A percentile compares a stretch with the other conserved stretches of the same genome.
Conservation (phyloP, 2,113 vertebrate genomes). For the Trogon surrucura region DNA sequence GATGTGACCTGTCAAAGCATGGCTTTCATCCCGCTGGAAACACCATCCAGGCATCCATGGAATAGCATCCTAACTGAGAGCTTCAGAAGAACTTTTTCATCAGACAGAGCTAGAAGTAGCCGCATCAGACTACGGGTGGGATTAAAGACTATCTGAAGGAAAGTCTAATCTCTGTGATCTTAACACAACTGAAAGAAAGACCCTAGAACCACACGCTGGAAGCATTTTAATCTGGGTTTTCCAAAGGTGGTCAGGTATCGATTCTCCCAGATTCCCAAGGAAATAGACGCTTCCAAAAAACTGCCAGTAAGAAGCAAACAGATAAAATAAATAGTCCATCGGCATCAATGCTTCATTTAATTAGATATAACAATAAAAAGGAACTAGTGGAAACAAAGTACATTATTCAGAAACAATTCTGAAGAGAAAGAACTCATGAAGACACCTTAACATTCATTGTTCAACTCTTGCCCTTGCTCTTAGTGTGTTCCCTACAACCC, state of each 20-base stretch:
- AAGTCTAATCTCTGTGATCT: not conserved
- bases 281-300: not conserved
- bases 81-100: not conserved
- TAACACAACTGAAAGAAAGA: not conserved
- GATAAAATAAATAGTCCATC: not conserved
- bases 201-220: not conserved
- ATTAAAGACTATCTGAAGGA: not conserved
- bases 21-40: not conserved
- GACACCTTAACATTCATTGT: not conserved
- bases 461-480: not conserved
- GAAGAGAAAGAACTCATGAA: not conserved
- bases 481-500: fast-evolving
- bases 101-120: not conserved
- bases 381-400: not conserved
- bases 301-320: not conserved
- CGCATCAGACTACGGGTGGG: not conserved
- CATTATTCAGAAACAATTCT: not conserved
- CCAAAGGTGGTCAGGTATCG: not conserved
- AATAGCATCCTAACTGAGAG: not conserved
- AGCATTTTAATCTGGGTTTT: not conserved
- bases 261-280: not conserved
- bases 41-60: not conserved
- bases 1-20: not conserved
- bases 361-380: not conserved
- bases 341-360: not conserved